A percentile compares a stretch with the other conserved stretches of the same genome.
These are phyloP conservation scores for Plumapathes pennacea DNA, from an alignment of 92 coral and sea anemone species.

Conservation along the genomic window DNA sequence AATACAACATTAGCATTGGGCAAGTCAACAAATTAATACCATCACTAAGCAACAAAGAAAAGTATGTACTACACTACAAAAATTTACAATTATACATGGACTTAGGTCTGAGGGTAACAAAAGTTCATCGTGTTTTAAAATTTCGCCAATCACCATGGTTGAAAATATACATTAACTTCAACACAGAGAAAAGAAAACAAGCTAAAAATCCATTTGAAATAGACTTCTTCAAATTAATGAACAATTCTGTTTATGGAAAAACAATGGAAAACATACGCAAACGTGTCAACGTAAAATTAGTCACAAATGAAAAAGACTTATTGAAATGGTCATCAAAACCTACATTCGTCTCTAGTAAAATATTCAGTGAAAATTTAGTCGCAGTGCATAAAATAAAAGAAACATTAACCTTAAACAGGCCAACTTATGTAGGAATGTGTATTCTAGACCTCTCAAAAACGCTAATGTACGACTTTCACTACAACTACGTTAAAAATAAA, in stretches of 20 bases:
- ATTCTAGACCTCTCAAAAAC: constrained; percentile 17
- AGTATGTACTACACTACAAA: constrained; percentile 3
- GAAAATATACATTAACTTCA: constrained; percentile 21
- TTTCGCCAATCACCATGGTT: constrained; percentile 36
- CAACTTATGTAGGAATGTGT: too few species aligned
- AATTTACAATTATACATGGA: constrained; percentile 16
- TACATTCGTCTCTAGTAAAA: constrained; percentile 1
- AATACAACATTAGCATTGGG: background rate
- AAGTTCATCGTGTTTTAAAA: constrained; percentile 12
- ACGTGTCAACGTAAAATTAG: background rate
- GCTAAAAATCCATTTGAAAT: constrained; percentile 15
- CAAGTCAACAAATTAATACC: constrained; percentile 7
- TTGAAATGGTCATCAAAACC: background rate
- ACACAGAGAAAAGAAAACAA: constrained; percentile 10
- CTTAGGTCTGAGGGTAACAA: constrained; percentile 6
- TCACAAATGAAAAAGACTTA: background rate
- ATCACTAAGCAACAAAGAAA: constrained; percentile 4
- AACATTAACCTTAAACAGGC: too few species aligned
- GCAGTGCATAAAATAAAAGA: constrained; percentile 13
- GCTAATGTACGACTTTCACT: constrained; percentile 22
- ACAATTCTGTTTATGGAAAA: constrained; percentile 16
- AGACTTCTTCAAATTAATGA: constrained; percentile 11
- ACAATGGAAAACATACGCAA: constrained; percentile 15
- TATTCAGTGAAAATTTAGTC: background rate
- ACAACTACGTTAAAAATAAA: constrained; percentile 14